phyloP scores from a whole-genome alignment of 2,888 invertebrate species.

The Ecliptopera silaceata region DNA sequence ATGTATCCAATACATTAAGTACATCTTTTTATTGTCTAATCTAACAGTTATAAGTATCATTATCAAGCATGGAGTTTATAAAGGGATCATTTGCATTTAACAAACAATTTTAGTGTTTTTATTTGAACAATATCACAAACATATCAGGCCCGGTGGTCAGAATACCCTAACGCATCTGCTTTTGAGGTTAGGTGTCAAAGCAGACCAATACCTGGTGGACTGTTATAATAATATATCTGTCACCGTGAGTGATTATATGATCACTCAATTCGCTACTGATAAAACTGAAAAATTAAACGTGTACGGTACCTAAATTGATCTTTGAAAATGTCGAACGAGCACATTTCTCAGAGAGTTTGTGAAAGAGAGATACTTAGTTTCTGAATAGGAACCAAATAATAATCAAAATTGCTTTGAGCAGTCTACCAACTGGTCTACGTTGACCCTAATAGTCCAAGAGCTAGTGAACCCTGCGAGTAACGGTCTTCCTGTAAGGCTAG shows the following conservation, averaged over 20 bases:
- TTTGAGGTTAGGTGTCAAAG: not conserved
- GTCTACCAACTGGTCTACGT: not conserved
- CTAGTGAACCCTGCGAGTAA: no score
- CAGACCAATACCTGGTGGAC: not conserved
- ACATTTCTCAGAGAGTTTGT: no score
- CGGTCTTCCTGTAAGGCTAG: no score
- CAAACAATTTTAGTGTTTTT: not conserved
- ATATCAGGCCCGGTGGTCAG: not conserved
- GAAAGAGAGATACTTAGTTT: no score
- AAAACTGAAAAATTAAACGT: no score
- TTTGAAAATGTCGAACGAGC: no score
- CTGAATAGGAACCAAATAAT: no score
- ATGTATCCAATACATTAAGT: constrained; percentile 16
- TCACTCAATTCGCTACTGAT: no score
- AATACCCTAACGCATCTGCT: not conserved
- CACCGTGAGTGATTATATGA: no score
- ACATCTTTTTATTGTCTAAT: constrained; percentile 25
- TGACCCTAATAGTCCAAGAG: no score
- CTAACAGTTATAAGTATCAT: constrained; percentile 11
- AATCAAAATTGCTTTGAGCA: not conserved
- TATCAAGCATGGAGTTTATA: constrained; percentile 6
- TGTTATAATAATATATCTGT: no score
- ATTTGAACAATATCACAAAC: not conserved
- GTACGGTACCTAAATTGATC: no score
- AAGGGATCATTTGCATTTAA: constrained; percentile 14